Conservation (phyloP, 2,113 vertebrate genomes). For the Pimephales promelas region DNA sequence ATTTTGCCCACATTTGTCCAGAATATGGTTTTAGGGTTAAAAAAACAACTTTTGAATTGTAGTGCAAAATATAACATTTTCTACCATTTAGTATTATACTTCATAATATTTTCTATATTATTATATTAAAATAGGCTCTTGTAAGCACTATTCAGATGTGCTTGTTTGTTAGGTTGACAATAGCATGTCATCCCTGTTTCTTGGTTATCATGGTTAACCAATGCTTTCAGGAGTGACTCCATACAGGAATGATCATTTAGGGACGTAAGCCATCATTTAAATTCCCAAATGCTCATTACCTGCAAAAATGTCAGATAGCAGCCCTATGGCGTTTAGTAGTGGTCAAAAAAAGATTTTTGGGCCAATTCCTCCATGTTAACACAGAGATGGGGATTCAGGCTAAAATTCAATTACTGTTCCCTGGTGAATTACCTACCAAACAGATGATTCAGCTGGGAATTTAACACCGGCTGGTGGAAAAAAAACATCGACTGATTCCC, state of each 20-base stretch:
- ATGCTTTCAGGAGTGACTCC: not conserved
- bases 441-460: constrained; percentile 21
- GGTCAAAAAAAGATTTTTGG: constrained; percentile 9
- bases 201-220: not conserved
- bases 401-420: not conserved
- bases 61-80: no score
- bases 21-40: no score
- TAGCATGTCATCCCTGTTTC: constrained; percentile 2
- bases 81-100: not conserved
- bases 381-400: not conserved
- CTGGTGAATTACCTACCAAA: not conserved
- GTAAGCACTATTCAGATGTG: not conserved
- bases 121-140: not conserved
- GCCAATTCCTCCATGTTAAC: not conserved
- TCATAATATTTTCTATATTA: not conserved
- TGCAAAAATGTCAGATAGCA: constrained; percentile 22
- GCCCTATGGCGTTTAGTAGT: not conserved
- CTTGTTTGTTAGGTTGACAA: not conserved
- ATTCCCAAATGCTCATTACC: constrained; percentile 25
- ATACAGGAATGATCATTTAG: constrained; percentile 1
- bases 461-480: not conserved
- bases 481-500: not conserved
- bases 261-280: not conserved
- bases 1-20: no score
- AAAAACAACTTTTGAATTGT: no score